Evolutionary conservation across 2,113 vertebrate species (phyloP).

Genomic region (Xiphorhynchus elegans): DNA sequence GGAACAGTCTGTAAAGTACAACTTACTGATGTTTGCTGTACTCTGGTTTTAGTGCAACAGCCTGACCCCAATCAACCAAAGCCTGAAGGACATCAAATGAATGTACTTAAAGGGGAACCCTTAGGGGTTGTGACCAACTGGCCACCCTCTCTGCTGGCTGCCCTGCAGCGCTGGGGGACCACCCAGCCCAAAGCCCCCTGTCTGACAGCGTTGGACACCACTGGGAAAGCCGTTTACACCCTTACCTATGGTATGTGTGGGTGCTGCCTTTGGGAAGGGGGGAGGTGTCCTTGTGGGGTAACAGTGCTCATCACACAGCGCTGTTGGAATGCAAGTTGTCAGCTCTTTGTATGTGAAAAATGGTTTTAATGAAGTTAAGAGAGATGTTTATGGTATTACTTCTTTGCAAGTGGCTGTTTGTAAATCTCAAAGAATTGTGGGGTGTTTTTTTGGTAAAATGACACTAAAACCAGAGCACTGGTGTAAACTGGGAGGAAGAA

Average conservation of each 20-base stretch:
- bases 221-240: constrained; percentile 87
- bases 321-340: neutral
- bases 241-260: constrained; percentile 88
- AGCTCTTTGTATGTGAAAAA: too few species aligned
- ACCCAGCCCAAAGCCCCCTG: constrained; percentile 90
- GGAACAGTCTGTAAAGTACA: neutral
- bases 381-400: neutral
- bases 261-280: neutral
- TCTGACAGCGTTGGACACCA: constrained; percentile 88
- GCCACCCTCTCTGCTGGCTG: constrained; percentile 86
- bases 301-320: neutral
- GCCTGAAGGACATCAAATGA: constrained; percentile 87
- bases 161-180: constrained; percentile 89
- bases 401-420: neutral
- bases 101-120: constrained; percentile 84
- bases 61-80: constrained; percentile 93
- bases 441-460: neutral
- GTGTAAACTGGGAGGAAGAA: neutral
- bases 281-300: neutral
- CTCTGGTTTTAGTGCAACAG: constrained; percentile 84
- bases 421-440: neutral
- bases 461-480: neutral
- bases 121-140: constrained; percentile 79
- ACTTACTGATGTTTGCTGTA: neutral
- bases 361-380: neutral